Conservation (phyloP, 2,797 vertebrate genomes). For the Synanceia verrucosa region DNA sequence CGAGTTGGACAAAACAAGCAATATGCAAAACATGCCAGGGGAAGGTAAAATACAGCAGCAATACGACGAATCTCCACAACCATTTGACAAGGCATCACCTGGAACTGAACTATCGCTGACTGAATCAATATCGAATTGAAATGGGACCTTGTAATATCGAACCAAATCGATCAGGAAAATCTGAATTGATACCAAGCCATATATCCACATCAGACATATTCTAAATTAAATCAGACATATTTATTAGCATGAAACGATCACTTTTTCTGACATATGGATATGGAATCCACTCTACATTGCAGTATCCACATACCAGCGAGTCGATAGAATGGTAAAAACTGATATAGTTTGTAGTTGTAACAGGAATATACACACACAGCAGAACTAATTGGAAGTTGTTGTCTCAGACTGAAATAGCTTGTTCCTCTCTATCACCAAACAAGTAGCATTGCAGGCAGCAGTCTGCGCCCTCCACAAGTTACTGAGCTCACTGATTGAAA, state of each 20-base stretch:
- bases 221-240: not conserved
- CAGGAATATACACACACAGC: conserved; percentile 33
- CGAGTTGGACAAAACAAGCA: too few species aligned
- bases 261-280: not conserved
- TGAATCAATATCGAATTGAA: too few species aligned
- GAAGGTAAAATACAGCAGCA: too few species aligned
- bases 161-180: too few species aligned
- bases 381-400: conserved; percentile 66
- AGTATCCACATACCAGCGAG: not conserved
- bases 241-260: not conserved
- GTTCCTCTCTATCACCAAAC: conserved; percentile 53
- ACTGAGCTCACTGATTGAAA: conserved; percentile 49
- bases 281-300: not conserved
- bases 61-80: too few species aligned
- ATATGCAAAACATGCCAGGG: too few species aligned
- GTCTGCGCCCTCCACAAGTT: conserved; percentile 46
- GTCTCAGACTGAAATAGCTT: conserved; percentile 57
- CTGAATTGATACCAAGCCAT: too few species aligned
- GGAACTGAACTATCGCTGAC: too few species aligned
- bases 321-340: not conserved
- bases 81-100: too few species aligned
- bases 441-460: conserved; percentile 58
- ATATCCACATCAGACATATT: not conserved
- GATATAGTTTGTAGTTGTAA: conserved; percentile 17
- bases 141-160: too few species aligned